Percentiles rank a stretch among this genome's conserved stretches.
phyloP scores from a whole-genome alignment of 2,113 vertebrate species.

The Aptenodytes forsteri region DNA sequence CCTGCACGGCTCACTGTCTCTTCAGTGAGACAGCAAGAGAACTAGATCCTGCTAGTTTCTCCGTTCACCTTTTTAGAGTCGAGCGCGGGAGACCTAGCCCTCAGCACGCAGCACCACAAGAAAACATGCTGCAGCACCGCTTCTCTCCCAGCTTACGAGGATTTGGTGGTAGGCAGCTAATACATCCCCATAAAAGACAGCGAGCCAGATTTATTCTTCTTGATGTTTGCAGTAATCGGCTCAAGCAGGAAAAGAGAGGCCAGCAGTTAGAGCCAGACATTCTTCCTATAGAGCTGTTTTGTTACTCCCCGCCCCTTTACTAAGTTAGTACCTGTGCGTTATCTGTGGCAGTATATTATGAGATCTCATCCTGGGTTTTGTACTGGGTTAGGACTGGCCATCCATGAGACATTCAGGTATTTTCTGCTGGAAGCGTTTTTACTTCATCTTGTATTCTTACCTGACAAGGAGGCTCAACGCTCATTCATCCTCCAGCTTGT shows the following conservation, averaged over 20 bases:
- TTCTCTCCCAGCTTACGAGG: not conserved
- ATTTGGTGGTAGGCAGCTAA: not conserved
- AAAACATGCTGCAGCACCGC: not conserved
- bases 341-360: not conserved
- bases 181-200: not conserved
- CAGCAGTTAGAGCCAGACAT: not conserved
- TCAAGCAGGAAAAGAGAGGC: not conserved
- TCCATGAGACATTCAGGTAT: not conserved
- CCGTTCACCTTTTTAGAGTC: no score
- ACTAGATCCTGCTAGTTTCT: not conserved
- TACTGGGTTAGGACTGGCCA: not conserved
- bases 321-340: no score
- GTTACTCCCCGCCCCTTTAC: no score
- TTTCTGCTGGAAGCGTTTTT: not conserved
- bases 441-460: not conserved
- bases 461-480: not conserved
- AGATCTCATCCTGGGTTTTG: not conserved
- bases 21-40: not conserved
- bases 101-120: not conserved
- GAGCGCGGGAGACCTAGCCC: not conserved
- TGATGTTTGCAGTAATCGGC: not conserved
- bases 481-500: not conserved
- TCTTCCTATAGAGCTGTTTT: not conserved
- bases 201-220: not conserved
- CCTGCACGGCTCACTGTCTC: not conserved